Evolutionary conservation across 2,113 vertebrate genomes (phyloP).

Genomic region (Empidonax traillii): DNA sequence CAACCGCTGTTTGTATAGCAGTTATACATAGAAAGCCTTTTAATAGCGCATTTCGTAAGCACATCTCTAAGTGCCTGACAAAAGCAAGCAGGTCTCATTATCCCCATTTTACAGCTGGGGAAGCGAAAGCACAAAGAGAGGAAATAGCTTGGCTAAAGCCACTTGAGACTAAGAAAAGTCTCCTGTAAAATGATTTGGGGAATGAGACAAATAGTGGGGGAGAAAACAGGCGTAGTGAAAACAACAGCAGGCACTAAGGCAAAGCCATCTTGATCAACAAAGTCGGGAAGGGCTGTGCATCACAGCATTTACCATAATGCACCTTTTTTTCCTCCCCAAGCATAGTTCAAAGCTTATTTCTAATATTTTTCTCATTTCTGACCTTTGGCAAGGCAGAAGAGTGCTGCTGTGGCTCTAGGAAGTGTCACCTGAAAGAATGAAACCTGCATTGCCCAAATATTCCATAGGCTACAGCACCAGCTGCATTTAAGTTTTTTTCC

Average conservation of each 20-base stretch:
- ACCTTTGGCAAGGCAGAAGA: neutral
- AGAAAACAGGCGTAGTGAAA: neutral
- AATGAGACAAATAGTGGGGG: neutral
- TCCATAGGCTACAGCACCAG: neutral
- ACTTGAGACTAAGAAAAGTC: conserved; percentile 10
- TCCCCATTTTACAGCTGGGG: conserved; percentile 39
- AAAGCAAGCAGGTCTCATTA: conserved; percentile 51
- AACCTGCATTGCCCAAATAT: neutral
- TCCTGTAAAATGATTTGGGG: neutral
- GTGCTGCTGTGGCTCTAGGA: neutral
- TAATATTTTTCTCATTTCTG: neutral
- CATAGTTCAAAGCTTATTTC: neutral
- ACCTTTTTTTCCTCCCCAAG: neutral
- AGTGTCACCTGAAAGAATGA: neutral
- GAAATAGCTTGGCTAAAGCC: conserved; percentile 48
- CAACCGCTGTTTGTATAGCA: conserved; percentile 41
- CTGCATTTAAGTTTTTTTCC: neutral
- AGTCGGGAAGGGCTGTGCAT: neutral
- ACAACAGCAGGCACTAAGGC: neutral
- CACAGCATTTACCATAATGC: neutral
- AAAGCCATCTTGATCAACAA: neutral
- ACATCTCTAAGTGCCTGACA: conserved; percentile 39
- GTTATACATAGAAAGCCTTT: conserved; percentile 60
- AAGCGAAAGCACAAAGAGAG: conserved; percentile 54
- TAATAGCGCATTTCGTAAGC: conserved; percentile 37